Evolutionary conservation across 1,140 invertebrate species (phyloP), one percentile per base, ranked within the genome.

Genomic region (Penaeus chinensis): DNA sequence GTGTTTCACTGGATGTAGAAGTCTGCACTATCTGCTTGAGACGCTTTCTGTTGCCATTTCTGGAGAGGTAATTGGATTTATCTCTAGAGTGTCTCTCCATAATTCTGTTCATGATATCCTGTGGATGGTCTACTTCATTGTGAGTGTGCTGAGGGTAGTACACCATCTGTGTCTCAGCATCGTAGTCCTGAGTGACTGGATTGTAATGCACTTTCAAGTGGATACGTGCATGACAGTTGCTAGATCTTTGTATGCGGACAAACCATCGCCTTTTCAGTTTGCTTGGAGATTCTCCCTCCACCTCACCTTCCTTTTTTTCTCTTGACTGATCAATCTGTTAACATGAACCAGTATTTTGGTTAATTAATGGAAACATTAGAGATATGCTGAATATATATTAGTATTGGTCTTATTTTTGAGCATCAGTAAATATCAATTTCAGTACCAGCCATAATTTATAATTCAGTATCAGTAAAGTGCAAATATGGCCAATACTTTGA

Each of bases 111-210:
- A 88, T 84, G 32, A 88, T n/a, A 16, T 88, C 83, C 76, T 82
- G 84, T 27, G 87, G 84, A 60, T 87, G 87, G 24, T 87, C 90
- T 1, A 65, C 88, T 32, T 84, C 83, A 62, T 61, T 76, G 82
- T 90, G 90, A n/a, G 82, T 89, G 78, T 90, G 90, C 66, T 89
- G 87, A n/a, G 90, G 90, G 69, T 89, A 90, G 71, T 90, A 90
- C 19, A 89, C 82, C 80, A 90, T 78, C 27, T 87, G 82, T 54
- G 88, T 89, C 65, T 89, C 88, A 10, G 88, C 90, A 66, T 90
- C 87, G 62, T 77, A 87, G 74, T 87, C 84, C 19, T 87, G 66
- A 37, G 88, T 84, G n/a, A 77, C 32, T 42, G 83, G 77, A 78
- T 89, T 90, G 69, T 84, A 90, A 27, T 90, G 87, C 16, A 90